Percentiles rank a stretch among this genome's conserved stretches.
phyloP scores from a whole-genome alignment of 1,140 invertebrate genomes.

The Brevipalpus yothersi region DNA sequence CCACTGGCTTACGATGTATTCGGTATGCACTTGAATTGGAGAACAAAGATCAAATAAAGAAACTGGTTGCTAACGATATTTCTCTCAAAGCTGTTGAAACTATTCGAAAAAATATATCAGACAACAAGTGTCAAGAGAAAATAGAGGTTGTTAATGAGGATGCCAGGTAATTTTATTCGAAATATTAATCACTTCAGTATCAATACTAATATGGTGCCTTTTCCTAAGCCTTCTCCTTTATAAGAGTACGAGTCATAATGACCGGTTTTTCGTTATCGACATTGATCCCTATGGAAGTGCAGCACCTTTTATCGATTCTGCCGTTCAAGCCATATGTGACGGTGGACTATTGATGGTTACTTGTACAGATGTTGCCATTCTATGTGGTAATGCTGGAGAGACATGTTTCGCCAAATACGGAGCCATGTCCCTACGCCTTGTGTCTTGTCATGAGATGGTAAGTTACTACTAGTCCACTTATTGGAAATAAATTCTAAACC shows the following conservation, averaged over 20 bases:
- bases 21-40: conserved; percentile 69
- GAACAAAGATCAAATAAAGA: conserved; percentile 8
- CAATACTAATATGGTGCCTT: conserved; percentile 11
- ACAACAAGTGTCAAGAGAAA: conserved; percentile 48
- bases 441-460: conserved; percentile 75
- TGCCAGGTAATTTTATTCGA: conserved; percentile 37
- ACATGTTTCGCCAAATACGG: conserved; percentile 88
- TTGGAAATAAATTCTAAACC: background rate
- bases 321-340: conserved; percentile 34
- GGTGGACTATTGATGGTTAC: conserved; percentile 55
- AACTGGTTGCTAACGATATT: conserved; percentile 82
- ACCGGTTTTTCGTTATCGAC: conserved; percentile 70
- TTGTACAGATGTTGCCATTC: conserved; percentile 88
- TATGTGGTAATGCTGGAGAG: conserved; percentile 84
- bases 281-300: conserved; percentile 94
- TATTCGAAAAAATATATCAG: conserved; percentile 52
- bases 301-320: conserved; percentile 69
- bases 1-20: conserved; percentile 78
- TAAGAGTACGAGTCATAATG: conserved; percentile 31
- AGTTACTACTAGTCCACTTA: background rate
- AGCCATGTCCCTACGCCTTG: conserved; percentile 54
- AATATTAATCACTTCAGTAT: conserved; percentile 1
- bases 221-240: conserved; percentile 52
- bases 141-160: conserved; percentile 47
- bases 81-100: conserved; percentile 58